Base-by-base conservation (phyloP, 2,113 vertebrate species). In the Camarhynchus parvulus region DNA sequence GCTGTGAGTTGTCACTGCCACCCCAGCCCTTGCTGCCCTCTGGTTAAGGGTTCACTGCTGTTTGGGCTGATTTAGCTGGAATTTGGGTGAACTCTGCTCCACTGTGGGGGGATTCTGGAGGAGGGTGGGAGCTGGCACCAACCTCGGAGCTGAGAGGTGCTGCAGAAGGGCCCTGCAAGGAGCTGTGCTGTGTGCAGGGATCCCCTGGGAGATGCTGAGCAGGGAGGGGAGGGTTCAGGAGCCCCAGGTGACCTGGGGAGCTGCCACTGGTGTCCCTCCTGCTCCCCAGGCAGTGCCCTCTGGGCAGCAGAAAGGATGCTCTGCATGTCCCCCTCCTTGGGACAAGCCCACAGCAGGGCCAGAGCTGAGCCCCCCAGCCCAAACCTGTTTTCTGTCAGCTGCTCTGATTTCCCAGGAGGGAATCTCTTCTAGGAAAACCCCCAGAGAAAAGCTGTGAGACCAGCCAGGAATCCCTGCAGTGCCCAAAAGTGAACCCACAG, bases 261-360 rank as follows among this genome's bases (percentile, higher is more conserved):
- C 8, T 67, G 37, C 9, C 35, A 19, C 1, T 0, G 6, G 66
- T 80, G 41, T 61, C 30, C 39, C 33, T 47, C 21, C 64, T 3
- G 3, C 80, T 53, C 44, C 35, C 63, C 44, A 30, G 9, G 5
- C 9, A 3, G 67, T 30, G 33, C 50, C 31, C 52, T 44, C 47
- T 0, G 1, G 2, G 16, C 39, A 56, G 31, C 1, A 4, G 19
- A 78, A 16, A 52, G 3, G 50, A 52, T 52, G 55, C 22, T 62
- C 59, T 42, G 17, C 0, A 0, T 53, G 74, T 21, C 3, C 49
- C 11, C 10, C 15, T 62, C 30, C 25, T 52, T 3, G 2, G 21
- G 23, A 22, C 0, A 0, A 58, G 18, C 67, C 17, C n/a, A 13
- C 6, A 50, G n/a, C 41, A 82, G 42, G 22, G 10, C 4, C 52